Evolutionary conservation across 2,797 vertebrate genomes (phyloP), one percentile per base, ranked within the genome.

Genomic region (Okamejei kenojei): DNA sequence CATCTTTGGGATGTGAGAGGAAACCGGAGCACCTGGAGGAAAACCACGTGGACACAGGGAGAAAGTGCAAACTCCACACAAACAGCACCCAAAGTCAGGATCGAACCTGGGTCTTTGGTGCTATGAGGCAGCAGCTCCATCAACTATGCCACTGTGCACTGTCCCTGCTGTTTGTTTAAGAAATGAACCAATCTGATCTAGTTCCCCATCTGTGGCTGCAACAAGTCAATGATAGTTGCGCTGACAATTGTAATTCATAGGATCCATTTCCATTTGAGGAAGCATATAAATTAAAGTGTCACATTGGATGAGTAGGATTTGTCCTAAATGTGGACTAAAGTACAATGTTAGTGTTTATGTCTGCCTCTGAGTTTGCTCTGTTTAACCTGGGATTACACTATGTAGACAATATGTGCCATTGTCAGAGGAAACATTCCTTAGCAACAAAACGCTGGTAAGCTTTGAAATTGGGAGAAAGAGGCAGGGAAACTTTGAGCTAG

Each of bases 121-220:
- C 45, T 54, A 7, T 7, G 45, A 54, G 45, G 45, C 45, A 54
- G 4, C 45, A 54, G 45, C 45, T 54, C 45, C 6, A 54, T 54
- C 45, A 54, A 54, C 45, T 54, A 54, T 54, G 45, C 45, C 45
- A 54, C 45, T 6, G 45, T 54, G 45, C 45, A 54, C 45, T 54
- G 45, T 82, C 21, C 29, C 58, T n/a, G 5, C 15, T 71, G 68
- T 17, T 21, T 54, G 29, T 29, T 63, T 7, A 86, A 86, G 23
- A 61, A 86, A n/a, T 65, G 58, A 86, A 86, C 29, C 61, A 32
- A 61, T 86, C 29, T 86, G 82, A 86, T 86, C 63, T 86, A 63
- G 63, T n/a, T 86, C 63, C 1, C 7, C 63, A 63, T 65, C 29
- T n/a, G n/a, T 86, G n/a, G 61, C 63, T 86, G 61, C 29, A 86